phyloP scores from a whole-genome alignment of 2,888 invertebrate genomes.

The Drosophila quinaria region DNA sequence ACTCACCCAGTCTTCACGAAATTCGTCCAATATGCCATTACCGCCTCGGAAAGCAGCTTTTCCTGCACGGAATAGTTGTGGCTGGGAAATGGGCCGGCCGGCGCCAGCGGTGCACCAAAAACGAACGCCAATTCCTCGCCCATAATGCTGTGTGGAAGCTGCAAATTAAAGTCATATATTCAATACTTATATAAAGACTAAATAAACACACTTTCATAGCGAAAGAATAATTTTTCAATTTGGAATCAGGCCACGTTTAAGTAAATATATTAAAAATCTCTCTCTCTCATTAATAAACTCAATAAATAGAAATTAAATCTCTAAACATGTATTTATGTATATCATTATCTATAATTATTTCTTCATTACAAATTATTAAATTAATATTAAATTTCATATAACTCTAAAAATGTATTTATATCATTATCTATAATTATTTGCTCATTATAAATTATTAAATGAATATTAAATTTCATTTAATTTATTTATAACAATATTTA shows the following conservation, averaged over 20 bases:
- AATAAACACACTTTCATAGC: slow-evolving; percentile 29
- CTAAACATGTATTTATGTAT: no score
- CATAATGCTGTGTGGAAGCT: slow-evolving; percentile 91
- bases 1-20: slow-evolving; percentile 95
- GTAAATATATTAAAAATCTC: no score
- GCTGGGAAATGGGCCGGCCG: slow-evolving; percentile 89
- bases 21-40: slow-evolving; percentile 96
- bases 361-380: no score
- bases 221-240: neutral
- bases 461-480: no score
- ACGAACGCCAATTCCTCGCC: slow-evolving; percentile 96
- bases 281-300: no score
- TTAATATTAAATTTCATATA: no score
- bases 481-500: no score
- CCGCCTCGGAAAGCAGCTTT: slow-evolving; percentile 92
- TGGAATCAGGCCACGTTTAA: no score
- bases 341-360: no score
- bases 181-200: neutral
- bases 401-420: no score
- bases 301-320: no score
- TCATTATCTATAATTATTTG: no score
- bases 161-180: slow-evolving; percentile 51
- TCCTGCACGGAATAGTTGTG: slow-evolving; percentile 92
- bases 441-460: neutral
- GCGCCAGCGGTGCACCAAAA: slow-evolving; percentile 93